Evolutionary conservation across 1,140 invertebrate species (phyloP), one percentile per base, ranked within the genome.

Genomic region (Papilio machaon): DNA sequence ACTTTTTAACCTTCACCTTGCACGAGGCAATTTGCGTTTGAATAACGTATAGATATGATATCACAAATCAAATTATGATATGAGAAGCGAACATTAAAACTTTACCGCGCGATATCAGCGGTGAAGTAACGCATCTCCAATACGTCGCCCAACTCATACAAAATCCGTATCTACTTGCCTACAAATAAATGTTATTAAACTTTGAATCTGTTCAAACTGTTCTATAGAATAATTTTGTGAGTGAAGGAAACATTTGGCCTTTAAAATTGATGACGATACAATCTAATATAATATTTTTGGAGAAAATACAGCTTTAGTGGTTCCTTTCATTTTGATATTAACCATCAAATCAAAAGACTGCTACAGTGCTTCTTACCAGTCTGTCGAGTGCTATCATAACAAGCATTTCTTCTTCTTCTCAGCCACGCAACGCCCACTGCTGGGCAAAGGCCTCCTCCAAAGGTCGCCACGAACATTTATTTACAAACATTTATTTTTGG

Each of bases 11-110:
- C 10, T 46, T 49, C 2, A 19, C 8, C 1, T 47, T 10, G 73
- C 2, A n/a, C n/a, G 10, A 76, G 15, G 13, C 54, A 54, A 76
- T 76, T 75, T 49, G 7, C 52, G 9, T 75, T 49, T 11, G 46
- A 52, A 75, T 75, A 75, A 49, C 43, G 10, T 75, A 75, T 19
- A 58, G 54, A 58, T 52, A 60, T 58, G 54, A 19, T 30, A 30
- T 76, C 23, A 35, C 9, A 23, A 58, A 49, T 17, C 1, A 54
- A 19, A 19, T 17, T 30, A 49, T 52, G 23, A 23, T 76, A 11
- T 58, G 35, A 58, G 75, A 77, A 58, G 13, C 47, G 52, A 54
- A 77, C 75, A 77, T 77, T 77, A 77, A 77, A 77, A 77, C 30
- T 77, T 77, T 58, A 2, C 11, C 19, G 23, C 30, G 17, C 30